phyloP scores from a whole-genome alignment of 2,888 invertebrate genomes.

The Lymantria dispar region DNA sequence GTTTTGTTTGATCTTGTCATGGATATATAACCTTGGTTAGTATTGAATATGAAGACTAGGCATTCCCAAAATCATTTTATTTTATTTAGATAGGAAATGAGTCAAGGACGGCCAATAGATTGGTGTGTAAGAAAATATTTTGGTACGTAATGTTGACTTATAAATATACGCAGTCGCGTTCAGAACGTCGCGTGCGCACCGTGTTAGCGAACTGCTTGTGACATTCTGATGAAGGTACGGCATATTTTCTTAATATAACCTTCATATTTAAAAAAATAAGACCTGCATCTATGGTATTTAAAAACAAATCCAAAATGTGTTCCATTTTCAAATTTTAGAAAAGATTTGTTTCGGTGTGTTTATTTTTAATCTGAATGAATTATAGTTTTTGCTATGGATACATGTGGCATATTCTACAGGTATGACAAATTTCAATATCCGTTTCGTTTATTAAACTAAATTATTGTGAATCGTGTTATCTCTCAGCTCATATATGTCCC shows the following conservation, averaged over 20 bases:
- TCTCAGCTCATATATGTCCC: too few species aligned
- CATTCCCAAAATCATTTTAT: constrained; percentile 19
- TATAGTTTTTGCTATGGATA: not conserved
- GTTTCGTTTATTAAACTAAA: not conserved
- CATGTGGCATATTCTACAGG: not conserved
- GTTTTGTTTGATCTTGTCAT: too few species aligned
- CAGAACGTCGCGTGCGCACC: constrained; percentile 40
- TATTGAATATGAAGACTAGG: not conserved
- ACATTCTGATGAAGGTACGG: constrained; percentile 32
- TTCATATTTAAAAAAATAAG: not conserved
- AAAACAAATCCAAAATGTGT: too few species aligned
- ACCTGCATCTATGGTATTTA: too few species aligned
- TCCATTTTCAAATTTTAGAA: too few species aligned
- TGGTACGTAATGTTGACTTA: constrained; percentile 66
- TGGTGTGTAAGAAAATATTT: constrained; percentile 66
- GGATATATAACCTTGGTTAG: too few species aligned
- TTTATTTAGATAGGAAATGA: constrained; percentile 49
- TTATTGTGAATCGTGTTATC: too few species aligned
- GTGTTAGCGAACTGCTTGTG: constrained; percentile 25
- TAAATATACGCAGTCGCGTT: constrained; percentile 74
- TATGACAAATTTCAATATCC: not conserved
- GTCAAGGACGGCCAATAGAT: constrained; percentile 69
- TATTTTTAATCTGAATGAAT: not conserved
- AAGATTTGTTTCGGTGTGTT: not conserved
- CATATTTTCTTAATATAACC: not conserved